Base-by-base conservation (phyloP, 2,888 invertebrate species). In the Cryptophagus acutangulus region DNA sequence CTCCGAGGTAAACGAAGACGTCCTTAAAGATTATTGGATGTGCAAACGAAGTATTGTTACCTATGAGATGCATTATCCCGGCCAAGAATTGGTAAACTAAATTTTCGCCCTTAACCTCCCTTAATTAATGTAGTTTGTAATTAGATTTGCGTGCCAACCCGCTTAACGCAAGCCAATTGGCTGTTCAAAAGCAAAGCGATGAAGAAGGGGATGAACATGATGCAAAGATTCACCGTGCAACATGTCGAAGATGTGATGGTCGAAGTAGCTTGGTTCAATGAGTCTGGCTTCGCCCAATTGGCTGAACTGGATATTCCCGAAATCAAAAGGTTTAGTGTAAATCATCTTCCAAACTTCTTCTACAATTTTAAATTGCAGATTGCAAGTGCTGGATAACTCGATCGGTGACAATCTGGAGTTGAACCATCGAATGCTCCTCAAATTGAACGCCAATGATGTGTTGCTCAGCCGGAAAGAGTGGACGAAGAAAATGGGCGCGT, bases 361-460 rank as follows among this genome's bases (percentile, higher is more conserved):
- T 20, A 16, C 20, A 17, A 30, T 13, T 16, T 31, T 9, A 28
- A 39, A 45, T 61, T 67, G 38, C 54, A 78, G 87, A 57, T 72
- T 94, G 36, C 87, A 87, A 65, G 75, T 88, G 48, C 71, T 94
- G 47, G 91, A 90, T 62, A 83, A 89, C 40, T 89, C 90, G 59
- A 87, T 88, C 65, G 84, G 89, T 28, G 87, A 87, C 65, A 88
- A 87, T 51, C 75, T 91, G 52, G 92, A 94, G 73, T 83, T 94
- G 30, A 88, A 90, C 39, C 93, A 94, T 70, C 78, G 90, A 46
- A 87, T 85, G 68, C 85, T 86, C 68, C 82, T 94, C 62, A 82
- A 82, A 41, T 78, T 91, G 53, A 79, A 80, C 43, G 76, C 82
- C 6, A 77, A 78, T 52, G 93, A 94, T 72, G 75, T 77, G 20